Percentiles rank a stretch among this genome's conserved stretches.
phyloP scores from a whole-genome alignment of 2,797 vertebrate species.

The Bovichtus diacanthus region DNA sequence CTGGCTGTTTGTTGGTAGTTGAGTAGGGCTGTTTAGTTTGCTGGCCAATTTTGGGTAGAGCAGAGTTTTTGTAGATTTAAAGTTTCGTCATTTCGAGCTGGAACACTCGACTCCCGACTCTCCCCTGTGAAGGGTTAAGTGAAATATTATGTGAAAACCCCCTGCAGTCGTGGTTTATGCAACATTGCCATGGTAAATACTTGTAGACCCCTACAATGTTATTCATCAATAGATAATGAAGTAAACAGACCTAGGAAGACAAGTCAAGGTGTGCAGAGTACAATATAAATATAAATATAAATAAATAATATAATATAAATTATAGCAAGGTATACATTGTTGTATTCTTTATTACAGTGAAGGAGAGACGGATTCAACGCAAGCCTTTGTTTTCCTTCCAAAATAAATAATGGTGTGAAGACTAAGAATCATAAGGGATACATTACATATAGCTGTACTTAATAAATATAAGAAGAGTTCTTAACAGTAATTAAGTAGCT shows the following conservation, averaged over 20 bases:
- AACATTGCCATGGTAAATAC: conserved; percentile 25
- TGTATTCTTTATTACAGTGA: background rate
- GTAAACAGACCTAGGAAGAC: conserved; percentile 30
- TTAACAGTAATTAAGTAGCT: conserved; percentile 3
- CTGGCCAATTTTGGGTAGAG: conserved; percentile 11
- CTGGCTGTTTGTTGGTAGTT: conserved; percentile 19
- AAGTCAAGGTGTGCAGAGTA: conserved; percentile 1
- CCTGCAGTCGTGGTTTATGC: conserved; percentile 36
- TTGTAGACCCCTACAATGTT: conserved; percentile 6
- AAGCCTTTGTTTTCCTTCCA: background rate
- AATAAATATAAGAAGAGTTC: conserved; percentile 1
- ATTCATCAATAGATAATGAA: conserved; percentile 31
- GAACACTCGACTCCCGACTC: background rate
- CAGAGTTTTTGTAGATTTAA: conserved; percentile 25
- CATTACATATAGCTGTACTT: background rate
- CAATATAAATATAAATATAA: too few relatives aligned
- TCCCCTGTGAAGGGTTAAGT: conserved; percentile 29
- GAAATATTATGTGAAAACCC: conserved; percentile 45
- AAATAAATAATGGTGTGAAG: background rate
- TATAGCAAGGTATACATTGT: background rate
- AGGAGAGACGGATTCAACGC: background rate
- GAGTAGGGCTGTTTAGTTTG: conserved; percentile 12
- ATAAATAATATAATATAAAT: too few relatives aligned
- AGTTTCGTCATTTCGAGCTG: conserved; percentile 33
- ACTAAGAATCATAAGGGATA: background rate